A percentile compares a stretch with the other conserved stretches of the same genome.
Evolutionary conservation across 2,113 vertebrate genomes (phyloP).

Genomic region (Dunckerocampus dactyliophorus): DNA sequence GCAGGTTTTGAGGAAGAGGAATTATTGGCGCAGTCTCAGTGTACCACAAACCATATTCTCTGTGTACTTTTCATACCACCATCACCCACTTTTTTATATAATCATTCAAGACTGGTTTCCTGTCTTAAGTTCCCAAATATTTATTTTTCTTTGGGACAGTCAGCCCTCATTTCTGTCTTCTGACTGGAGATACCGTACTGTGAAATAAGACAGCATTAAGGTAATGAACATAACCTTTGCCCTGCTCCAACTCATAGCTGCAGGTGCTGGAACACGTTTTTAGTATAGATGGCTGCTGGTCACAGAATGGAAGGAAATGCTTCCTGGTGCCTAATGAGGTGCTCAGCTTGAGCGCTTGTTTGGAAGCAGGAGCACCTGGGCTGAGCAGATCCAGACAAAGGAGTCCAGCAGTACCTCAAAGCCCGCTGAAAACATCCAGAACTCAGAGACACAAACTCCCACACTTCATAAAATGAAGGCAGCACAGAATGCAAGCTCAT

Average conservation of each 20-base stretch:
- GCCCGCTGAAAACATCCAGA: conserved; percentile 57
- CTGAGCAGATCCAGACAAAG: conserved; percentile 50
- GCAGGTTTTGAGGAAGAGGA: conserved; percentile 26
- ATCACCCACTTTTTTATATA: conserved; percentile 21
- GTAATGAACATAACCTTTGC: conserved; percentile 14
- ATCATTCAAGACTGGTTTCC: conserved; percentile 33
- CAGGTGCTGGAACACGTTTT: conserved; percentile 47
- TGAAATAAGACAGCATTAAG: conserved; percentile 17
- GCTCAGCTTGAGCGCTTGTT: conserved; percentile 53
- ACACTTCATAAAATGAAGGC: conserved; percentile 66
- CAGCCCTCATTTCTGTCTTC: conserved; percentile 23
- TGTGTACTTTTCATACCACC: conserved; percentile 40
- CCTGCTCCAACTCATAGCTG: conserved; percentile 19
- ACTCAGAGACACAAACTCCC: conserved; percentile 57
- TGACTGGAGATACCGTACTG: conserved; percentile 11
- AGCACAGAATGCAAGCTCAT: conserved; percentile 49
- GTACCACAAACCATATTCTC: conserved; percentile 50
- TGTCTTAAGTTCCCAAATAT: conserved; percentile 33
- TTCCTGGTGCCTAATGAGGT: conserved; percentile 54
- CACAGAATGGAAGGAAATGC: conserved; percentile 38
- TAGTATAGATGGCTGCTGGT: conserved; percentile 20
- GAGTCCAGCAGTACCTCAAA: conserved; percentile 46
- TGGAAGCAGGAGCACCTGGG: conserved; percentile 58
- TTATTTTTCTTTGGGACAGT: conserved; percentile 37
- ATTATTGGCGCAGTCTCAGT: conserved; percentile 44